phyloP scores from a whole-genome alignment of 2,797 vertebrate species.

The Hydrolagus colliei region DNA sequence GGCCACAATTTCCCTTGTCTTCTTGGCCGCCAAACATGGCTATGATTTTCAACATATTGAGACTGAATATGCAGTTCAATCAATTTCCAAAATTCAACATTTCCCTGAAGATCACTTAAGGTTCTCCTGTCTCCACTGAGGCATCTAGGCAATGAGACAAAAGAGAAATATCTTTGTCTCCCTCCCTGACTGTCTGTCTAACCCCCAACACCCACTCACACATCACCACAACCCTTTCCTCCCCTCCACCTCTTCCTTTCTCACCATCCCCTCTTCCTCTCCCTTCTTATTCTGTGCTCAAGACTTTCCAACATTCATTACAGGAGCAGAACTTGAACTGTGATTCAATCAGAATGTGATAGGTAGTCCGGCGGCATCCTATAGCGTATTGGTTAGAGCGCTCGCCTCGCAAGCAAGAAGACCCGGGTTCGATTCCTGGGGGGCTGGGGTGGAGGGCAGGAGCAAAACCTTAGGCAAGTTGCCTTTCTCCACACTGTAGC shows the following conservation, averaged over 20 bases:
- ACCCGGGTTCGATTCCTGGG: neutral
- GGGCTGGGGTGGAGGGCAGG: neutral
- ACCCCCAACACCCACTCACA: too few species aligned
- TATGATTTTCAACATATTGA: neutral
- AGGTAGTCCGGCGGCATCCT: too few species aligned
- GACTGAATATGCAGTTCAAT: neutral
- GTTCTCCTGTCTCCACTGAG: neutral
- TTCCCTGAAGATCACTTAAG: neutral
- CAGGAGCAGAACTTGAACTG: conserved; percentile 5
- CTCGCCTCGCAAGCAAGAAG: too few species aligned
- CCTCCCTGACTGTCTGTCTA: too few species aligned
- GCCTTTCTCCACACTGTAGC: neutral
- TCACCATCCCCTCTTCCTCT: too few species aligned
- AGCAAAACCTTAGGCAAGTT: too few species aligned
- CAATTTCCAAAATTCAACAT: neutral
- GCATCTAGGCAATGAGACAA: neutral
- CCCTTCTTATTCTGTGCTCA: neutral
- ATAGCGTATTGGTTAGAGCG: too few species aligned
- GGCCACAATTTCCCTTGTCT: neutral
- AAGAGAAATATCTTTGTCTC: neutral
- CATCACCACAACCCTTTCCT: too few species aligned
- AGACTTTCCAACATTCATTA: neutral
- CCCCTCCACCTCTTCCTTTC: too few species aligned
- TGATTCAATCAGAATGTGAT: neutral
- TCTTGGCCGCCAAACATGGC: neutral